phyloP scores from a whole-genome alignment of 2,888 invertebrate species.

The Mythimna pallens region DNA sequence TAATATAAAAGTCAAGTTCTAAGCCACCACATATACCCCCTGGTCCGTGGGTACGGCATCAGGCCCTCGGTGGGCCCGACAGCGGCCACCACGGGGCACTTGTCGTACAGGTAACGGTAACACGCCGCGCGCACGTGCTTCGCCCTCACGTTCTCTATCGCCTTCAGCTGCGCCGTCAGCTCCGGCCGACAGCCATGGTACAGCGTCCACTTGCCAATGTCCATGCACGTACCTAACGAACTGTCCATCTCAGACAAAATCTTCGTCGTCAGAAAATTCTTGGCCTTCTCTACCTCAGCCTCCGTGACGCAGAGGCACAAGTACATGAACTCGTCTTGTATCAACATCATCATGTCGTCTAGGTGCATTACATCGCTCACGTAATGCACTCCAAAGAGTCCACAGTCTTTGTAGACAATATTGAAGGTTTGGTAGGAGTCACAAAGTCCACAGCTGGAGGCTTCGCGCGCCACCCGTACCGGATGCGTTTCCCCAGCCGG shows the following conservation, averaged over 20 bases:
- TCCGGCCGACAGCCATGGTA: slow-evolving; percentile 97
- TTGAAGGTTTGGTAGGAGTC: slow-evolving; percentile 98
- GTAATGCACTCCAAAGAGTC: slow-evolving; percentile 98
- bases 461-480: slow-evolving; percentile 93
- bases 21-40: slow-evolving; percentile 96
- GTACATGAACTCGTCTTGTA: slow-evolving; percentile 96
- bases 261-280: slow-evolving; percentile 96
- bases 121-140: slow-evolving; percentile 94
- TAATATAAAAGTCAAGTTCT: slow-evolving; percentile 67
- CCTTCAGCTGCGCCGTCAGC: slow-evolving; percentile 95
- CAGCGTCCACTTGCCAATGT: slow-evolving; percentile 98
- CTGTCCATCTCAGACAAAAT: slow-evolving; percentile 97
- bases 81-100: slow-evolving; percentile 97
- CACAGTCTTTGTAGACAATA: slow-evolving; percentile 99
- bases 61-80: slow-evolving; percentile 96
- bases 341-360: slow-evolving; percentile 93
- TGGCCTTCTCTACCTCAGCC: slow-evolving; percentile 96
- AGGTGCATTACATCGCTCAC: slow-evolving; percentile 92
- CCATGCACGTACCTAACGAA: slow-evolving; percentile 97
- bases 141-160: slow-evolving; percentile 95
- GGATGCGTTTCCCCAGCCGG: slow-evolving; percentile 96
- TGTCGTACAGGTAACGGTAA: slow-evolving; percentile 96
- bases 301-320: slow-evolving; percentile 96
- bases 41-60: slow-evolving; percentile 95
- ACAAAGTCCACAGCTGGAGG: slow-evolving; percentile 92